These are phyloP conservation scores for Tympanuchus pallidicinctus DNA, from an alignment of 2,113 vertebrate species.

Conservation along the genomic window DNA sequence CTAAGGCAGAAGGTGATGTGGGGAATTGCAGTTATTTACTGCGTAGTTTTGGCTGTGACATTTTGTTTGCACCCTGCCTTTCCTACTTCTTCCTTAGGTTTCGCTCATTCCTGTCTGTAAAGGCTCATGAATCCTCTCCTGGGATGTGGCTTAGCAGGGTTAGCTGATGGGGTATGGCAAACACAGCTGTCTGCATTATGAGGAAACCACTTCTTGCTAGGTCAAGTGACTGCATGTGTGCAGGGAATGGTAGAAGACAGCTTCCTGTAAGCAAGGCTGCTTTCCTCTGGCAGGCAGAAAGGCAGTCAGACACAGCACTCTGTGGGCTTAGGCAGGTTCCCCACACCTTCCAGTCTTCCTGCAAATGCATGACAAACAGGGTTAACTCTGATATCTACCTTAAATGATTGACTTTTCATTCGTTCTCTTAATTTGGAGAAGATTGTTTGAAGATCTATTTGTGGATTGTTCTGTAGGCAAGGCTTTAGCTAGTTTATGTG, in stretches of 20 bases:
- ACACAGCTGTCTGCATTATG: not conserved
- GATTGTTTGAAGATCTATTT: not conserved
- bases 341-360: not conserved
- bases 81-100: not conserved
- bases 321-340: not conserved
- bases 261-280: accelerated
- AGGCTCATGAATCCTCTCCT: not conserved
- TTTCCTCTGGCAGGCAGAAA: not conserved
- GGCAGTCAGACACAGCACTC: not conserved
- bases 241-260: not conserved
- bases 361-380: not conserved
- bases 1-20: not conserved
- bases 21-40: not conserved
- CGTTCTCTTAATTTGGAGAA: not conserved
- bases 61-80: not conserved
- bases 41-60: not conserved
- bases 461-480: not conserved
- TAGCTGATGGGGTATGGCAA: not conserved
- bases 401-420: not conserved
- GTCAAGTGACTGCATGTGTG: not conserved
- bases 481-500: not conserved
- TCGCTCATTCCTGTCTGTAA: not conserved
- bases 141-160: not conserved
- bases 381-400: not conserved
- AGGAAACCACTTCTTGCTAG: not conserved